Percentiles rank a stretch among this genome's conserved stretches.
These are phyloP conservation scores for Dipus sagitta DNA, from an alignment of 2,797 vertebrate species.

Conservation along the genomic window DNA sequence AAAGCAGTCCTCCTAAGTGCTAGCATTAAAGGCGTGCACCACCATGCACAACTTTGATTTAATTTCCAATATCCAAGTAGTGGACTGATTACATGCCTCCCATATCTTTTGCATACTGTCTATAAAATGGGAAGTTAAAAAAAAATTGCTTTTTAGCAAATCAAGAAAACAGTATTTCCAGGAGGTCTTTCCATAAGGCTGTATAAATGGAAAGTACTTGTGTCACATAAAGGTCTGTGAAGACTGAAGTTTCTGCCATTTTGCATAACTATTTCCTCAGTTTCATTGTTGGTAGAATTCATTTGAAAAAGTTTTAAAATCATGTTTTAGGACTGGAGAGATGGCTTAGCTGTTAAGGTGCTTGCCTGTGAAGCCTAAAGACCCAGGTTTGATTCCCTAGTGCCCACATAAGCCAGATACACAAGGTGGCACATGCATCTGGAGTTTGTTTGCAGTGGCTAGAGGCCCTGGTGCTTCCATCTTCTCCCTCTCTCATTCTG, in stretches of 20 bases:
- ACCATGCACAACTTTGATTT: neutral
- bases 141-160: conserved; percentile 16
- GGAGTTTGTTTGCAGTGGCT: too few relatives aligned
- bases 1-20: too few relatives aligned
- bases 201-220: neutral
- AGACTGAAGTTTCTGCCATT: conserved; percentile 52
- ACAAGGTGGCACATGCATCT: too few relatives aligned
- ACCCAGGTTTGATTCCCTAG: too few relatives aligned
- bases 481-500: conserved; percentile 35
- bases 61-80: conserved; percentile 12
- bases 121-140: conserved; percentile 49
- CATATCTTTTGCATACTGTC: conserved; percentile 45
- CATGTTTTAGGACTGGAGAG: too few relatives aligned
- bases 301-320: conserved; percentile 24
- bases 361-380: too few relatives aligned
- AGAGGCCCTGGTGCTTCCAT: too few relatives aligned
- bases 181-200: conserved; percentile 40
- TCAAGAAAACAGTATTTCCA: conserved; percentile 25
- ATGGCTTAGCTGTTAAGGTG: too few relatives aligned
- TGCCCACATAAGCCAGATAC: too few relatives aligned
- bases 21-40: too few relatives aligned
- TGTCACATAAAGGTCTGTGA: conserved; percentile 20
- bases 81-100: conserved; percentile 27
- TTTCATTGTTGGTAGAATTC: conserved; percentile 45
- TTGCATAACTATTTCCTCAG: conserved; percentile 55